Percentiles rank a stretch among this genome's conserved stretches.
These are phyloP conservation scores for Ricordea florida DNA, from an alignment of 92 coral and sea anemone genomes.

Conservation along the genomic window DNA sequence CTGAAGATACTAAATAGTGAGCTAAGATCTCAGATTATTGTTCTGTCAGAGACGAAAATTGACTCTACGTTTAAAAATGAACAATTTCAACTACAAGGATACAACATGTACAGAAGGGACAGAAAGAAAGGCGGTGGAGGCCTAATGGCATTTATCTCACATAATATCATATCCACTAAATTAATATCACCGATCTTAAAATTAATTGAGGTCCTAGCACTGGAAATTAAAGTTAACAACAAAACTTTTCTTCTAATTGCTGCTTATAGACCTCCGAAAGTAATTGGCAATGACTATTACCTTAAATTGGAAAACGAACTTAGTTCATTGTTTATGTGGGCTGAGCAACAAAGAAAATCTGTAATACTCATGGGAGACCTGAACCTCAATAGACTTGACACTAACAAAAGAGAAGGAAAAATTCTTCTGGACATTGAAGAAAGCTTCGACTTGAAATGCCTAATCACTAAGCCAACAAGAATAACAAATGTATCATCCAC, in stretches of 20 bases:
- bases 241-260: background rate
- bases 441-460: too few relatives aligned
- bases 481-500: constrained; percentile 20
- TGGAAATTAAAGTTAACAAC: background rate
- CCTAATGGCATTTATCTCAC: background rate
- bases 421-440: background rate
- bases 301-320: background rate
- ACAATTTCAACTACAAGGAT: constrained; percentile 1
- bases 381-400: background rate
- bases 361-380: constrained; percentile 21
- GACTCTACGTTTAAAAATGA: background rate
- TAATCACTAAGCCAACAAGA: too few relatives aligned
- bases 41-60: constrained; percentile 1
- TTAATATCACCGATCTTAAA: background rate
- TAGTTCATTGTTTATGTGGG: constrained; percentile 4
- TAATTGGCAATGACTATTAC: background rate
- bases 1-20: background rate
- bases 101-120: background rate
- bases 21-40: background rate
- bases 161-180: background rate
- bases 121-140: background rate
- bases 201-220: constrained; percentile 2
- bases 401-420: constrained; percentile 26
- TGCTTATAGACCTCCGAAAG: constrained; percentile 9
- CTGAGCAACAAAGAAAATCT: constrained; percentile 2